Evolutionary conservation across 2,113 vertebrate genomes (phyloP).

Genomic region (Cyprinodon tularosa): DNA sequence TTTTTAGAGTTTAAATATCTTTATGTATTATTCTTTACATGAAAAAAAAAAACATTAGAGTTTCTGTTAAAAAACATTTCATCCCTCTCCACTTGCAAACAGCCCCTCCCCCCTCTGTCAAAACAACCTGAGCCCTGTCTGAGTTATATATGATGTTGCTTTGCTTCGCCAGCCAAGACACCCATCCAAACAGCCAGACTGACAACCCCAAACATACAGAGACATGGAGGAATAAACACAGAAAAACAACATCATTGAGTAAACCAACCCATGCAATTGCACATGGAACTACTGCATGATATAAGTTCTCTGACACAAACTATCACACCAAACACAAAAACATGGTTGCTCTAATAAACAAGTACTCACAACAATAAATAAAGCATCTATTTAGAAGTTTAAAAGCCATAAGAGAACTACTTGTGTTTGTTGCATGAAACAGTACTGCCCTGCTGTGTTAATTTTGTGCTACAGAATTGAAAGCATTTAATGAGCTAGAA

Average conservation of each 20-base stretch:
- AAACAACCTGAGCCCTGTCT: constrained; percentile 56
- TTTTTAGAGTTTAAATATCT: constrained; percentile 11
- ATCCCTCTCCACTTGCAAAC: constrained; percentile 6
- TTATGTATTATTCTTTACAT: constrained; percentile 3
- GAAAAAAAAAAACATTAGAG: not conserved
- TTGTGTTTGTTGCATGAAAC: constrained; percentile 18
- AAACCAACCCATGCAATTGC: not conserved
- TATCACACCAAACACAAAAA: not conserved
- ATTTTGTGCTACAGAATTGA: constrained; percentile 42
- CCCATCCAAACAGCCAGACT: constrained; percentile 47
- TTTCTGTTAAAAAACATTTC: not conserved
- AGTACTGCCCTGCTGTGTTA: constrained; percentile 30
- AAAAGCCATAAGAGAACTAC: constrained; percentile 3
- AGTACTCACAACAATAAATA: not conserved
- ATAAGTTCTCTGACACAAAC: not conserved
- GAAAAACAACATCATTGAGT: constrained; percentile 20
- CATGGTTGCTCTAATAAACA: not conserved
- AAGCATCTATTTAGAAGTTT: not conserved
- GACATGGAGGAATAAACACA: constrained; percentile 6
- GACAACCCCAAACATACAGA: constrained; percentile 43
- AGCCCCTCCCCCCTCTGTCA: constrained; percentile 42
- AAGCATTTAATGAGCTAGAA: constrained; percentile 55
- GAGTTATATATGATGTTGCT: constrained; percentile 62
- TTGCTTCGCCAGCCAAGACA: constrained; percentile 59
- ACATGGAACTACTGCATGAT: not conserved